A percentile compares a stretch with the other conserved stretches of the same genome.
Evolutionary conservation across 2,113 vertebrate genomes (phyloP).

Genomic region (Coptodon bakossiorum): DNA sequence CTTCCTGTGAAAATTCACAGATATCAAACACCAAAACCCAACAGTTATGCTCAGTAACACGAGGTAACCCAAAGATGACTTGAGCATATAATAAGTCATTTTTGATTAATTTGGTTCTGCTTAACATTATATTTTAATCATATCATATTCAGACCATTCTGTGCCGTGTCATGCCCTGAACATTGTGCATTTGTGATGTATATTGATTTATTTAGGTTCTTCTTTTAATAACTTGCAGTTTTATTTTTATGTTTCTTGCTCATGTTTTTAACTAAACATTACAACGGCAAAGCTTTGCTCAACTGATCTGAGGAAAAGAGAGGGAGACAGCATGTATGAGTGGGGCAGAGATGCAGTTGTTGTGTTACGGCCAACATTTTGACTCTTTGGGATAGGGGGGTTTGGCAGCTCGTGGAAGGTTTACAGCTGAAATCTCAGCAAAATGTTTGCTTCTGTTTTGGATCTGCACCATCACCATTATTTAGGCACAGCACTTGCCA

Average conservation of each 20-base stretch:
- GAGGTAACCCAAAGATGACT: neutral
- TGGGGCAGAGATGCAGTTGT: neutral
- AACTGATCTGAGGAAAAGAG: neutral
- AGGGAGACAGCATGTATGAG: neutral
- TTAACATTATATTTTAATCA: neutral
- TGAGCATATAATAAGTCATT: neutral
- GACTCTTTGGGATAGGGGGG: constrained; percentile 11
- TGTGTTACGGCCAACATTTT: neutral
- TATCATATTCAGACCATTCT: neutral
- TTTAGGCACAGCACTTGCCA: constrained; percentile 49
- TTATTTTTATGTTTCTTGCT: neutral
- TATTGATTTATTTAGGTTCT: neutral
- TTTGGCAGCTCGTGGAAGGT: constrained; percentile 26
- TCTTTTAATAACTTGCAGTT: neutral
- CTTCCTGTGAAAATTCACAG: neutral
- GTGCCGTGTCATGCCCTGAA: neutral
- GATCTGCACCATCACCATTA: constrained; percentile 54
- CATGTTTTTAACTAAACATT: neutral
- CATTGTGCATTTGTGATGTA: neutral
- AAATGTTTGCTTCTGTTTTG: constrained; percentile 50
- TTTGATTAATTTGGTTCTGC: neutral
- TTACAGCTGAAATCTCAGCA: constrained; percentile 49
- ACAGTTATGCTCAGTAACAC: neutral
- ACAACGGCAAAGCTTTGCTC: neutral
- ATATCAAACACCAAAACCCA: neutral